Conservation (phyloP, 2,888 invertebrate genomes). For the Eristalis intricaria region DNA sequence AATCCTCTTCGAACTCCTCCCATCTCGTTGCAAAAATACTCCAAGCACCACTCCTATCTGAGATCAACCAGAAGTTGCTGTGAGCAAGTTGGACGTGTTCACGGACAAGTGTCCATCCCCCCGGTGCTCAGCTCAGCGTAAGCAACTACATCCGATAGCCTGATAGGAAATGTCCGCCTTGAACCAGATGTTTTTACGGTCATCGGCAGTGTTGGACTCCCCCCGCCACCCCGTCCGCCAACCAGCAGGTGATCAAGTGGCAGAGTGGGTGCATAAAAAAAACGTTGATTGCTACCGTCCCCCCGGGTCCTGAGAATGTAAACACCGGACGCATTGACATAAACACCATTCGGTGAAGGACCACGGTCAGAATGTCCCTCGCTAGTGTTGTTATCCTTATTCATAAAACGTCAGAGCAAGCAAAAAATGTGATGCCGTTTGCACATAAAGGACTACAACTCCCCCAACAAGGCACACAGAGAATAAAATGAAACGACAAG, state of each 20-base stretch:
- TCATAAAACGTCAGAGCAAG: constrained; percentile 52
- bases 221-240: background rate
- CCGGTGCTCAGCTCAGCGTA: background rate
- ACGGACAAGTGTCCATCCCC: background rate
- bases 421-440: constrained; percentile 47
- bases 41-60: background rate
- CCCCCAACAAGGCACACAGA: background rate
- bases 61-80: background rate
- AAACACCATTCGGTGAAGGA: constrained; percentile 23
- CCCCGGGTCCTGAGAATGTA: constrained; percentile 8
- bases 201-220: background rate
- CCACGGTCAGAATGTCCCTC: constrained; percentile 34
- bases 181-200: background rate
- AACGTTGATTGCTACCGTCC: constrained; percentile 33
- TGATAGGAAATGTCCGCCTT: background rate
- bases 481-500: constrained; percentile 2
- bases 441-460: constrained; percentile 49
- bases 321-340: constrained; percentile 9
- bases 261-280: constrained; percentile 15
- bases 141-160: background rate
- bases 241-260: constrained; percentile 36
- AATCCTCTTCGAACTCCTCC: background rate
- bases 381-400: constrained; percentile 50
- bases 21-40: background rate
- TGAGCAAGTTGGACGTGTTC: background rate